Percentiles rank a stretch among this genome's conserved stretches.
Conservation (phyloP, 2,888 invertebrate species). For the Cheilosia pagana region DNA sequence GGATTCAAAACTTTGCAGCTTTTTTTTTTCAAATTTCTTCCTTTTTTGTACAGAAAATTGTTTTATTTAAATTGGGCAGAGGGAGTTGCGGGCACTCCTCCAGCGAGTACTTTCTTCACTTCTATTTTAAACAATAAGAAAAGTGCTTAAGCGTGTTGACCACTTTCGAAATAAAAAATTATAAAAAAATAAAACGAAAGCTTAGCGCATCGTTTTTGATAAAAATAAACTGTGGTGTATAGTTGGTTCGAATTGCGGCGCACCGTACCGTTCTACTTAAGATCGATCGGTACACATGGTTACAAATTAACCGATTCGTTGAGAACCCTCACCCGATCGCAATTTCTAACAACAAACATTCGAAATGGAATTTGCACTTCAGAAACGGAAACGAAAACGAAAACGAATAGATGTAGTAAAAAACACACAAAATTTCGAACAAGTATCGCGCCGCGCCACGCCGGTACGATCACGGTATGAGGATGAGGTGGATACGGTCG, state of each 20-base stretch:
- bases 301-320: slow-evolving; percentile 43
- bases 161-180: slow-evolving; percentile 60
- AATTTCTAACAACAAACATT: slow-evolving; percentile 32
- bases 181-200: slow-evolving; percentile 42
- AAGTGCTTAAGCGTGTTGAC: slow-evolving; percentile 61
- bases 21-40: background rate
- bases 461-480: slow-evolving; percentile 1
- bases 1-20: slow-evolving; percentile 21
- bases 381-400: slow-evolving; percentile 10
- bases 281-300: slow-evolving; percentile 49
- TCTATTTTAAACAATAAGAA: slow-evolving; percentile 23
- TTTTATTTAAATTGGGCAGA: slow-evolving; percentile 1
- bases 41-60: slow-evolving; percentile 36
- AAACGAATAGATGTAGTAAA: slow-evolving; percentile 1
- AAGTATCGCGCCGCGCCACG: background rate
- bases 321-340: slow-evolving; percentile 23
- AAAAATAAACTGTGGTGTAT: slow-evolving; percentile 65
- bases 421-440: slow-evolving; percentile 16
- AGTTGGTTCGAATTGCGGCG: slow-evolving; percentile 43
- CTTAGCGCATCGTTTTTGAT: slow-evolving; percentile 70
- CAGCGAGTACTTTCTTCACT: slow-evolving; percentile 44
- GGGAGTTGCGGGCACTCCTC: slow-evolving; percentile 37
- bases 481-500: slow-evolving; percentile 27
- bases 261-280: slow-evolving; percentile 46
- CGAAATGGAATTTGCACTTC: slow-evolving; percentile 42